Percentiles rank a stretch among this genome's conserved stretches.
phyloP scores from a whole-genome alignment of 1,140 invertebrate species.

The Archivesica marissinica region DNA sequence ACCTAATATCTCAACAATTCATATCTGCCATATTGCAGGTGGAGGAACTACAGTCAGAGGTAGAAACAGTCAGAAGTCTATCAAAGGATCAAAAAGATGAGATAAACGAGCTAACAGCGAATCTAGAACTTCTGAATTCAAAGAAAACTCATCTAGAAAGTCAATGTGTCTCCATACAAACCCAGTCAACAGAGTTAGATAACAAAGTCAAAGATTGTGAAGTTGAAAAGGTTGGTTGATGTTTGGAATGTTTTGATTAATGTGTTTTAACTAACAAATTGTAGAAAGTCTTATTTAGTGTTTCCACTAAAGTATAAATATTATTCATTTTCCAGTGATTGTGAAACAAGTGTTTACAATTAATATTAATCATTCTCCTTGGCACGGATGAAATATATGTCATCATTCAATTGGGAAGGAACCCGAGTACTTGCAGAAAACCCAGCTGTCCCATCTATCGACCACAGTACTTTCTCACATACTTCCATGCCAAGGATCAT shows the following conservation, averaged over 20 bases:
- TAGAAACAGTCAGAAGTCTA: neutral
- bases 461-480: too few species aligned
- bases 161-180: neutral
- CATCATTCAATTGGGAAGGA: too few species aligned
- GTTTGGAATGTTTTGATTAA: neutral
- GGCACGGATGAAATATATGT: too few species aligned
- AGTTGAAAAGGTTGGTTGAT: conserved; percentile 1
- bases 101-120: conserved; percentile 3
- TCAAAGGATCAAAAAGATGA: conserved; percentile 5
- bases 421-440: too few species aligned
- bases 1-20: too few species aligned
- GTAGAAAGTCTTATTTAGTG: neutral
- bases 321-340: too few species aligned
- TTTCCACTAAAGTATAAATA: too few species aligned
- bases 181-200: neutral
- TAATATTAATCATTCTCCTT: too few species aligned
- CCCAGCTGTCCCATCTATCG: too few species aligned
- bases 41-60: conserved; percentile 8
- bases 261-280: conserved; percentile 10
- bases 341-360: too few species aligned
- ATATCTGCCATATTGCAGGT: too few species aligned
- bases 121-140: neutral
- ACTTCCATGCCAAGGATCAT: too few species aligned
- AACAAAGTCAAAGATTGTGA: neutral
- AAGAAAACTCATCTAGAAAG: neutral